A percentile compares a stretch with the other conserved stretches of the same genome.
phyloP scores from a whole-genome alignment of 2,888 invertebrate species.

The Cheilosia pagana region DNA sequence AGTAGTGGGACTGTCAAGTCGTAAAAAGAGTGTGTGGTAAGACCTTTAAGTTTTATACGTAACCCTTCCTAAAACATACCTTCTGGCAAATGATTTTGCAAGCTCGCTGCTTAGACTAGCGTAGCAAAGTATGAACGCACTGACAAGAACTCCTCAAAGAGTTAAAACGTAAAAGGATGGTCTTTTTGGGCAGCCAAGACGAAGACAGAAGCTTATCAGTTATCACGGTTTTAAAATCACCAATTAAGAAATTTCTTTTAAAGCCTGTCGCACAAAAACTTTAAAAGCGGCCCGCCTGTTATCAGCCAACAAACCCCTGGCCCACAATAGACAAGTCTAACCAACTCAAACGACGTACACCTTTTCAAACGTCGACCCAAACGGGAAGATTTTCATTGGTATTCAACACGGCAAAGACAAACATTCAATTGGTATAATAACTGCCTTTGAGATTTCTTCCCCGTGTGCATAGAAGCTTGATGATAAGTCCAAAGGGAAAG shows the following conservation, averaged over 20 bases:
- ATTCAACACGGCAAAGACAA: slow-evolving; percentile 72
- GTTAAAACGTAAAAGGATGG: too few relatives aligned
- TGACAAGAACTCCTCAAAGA: too few relatives aligned
- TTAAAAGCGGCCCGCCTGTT: background rate
- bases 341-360: slow-evolving; percentile 41
- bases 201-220: too few relatives aligned
- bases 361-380: slow-evolving; percentile 38
- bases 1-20: too few relatives aligned
- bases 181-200: too few relatives aligned
- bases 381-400: slow-evolving; percentile 65
- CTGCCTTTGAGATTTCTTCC: slow-evolving; percentile 69
- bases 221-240: too few relatives aligned
- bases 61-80: too few relatives aligned
- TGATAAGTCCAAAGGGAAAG: slow-evolving; percentile 9
- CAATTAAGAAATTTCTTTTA: background rate
- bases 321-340: slow-evolving; percentile 15
- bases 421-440: slow-evolving; percentile 74
- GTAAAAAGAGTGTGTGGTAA: too few relatives aligned
- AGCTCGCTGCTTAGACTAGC: too few relatives aligned
- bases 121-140: too few relatives aligned
- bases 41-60: too few relatives aligned
- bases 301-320: slow-evolving; percentile 15
- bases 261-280: background rate
- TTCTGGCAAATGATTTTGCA: too few relatives aligned
- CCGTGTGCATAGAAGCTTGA: slow-evolving; percentile 32